Conservation (phyloP, 2,888 invertebrate species). For the Himalopsyche tibetana region DNA sequence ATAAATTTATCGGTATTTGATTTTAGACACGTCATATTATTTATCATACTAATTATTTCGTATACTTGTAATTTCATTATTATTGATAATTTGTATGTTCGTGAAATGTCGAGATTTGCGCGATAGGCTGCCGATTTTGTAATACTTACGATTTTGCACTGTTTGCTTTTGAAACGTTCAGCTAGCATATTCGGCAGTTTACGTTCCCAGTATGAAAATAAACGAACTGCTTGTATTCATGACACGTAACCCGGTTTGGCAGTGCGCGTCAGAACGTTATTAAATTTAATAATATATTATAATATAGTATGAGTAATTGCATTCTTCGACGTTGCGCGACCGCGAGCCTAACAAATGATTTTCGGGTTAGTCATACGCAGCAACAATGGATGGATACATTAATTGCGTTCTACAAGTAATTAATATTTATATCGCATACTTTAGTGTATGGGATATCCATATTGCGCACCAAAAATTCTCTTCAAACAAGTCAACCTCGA, state of each 20-base stretch:
- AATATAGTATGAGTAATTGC: conserved; percentile 13
- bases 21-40: too few species aligned
- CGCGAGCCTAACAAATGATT: conserved; percentile 34
- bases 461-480: too few species aligned
- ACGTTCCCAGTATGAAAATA: conserved; percentile 15
- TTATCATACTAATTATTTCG: too few species aligned
- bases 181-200: neutral
- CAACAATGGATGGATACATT: neutral
- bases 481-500: too few species aligned
- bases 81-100: too few species aligned
- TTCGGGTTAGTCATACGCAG: neutral
- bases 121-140: too few species aligned
- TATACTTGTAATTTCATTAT: too few species aligned
- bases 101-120: too few species aligned
- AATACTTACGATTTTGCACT: too few species aligned
- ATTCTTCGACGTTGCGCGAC: conserved; percentile 30
- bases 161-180: neutral
- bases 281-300: conserved; percentile 34
- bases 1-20: too few species aligned
- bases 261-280: conserved; percentile 17
- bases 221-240: conserved; percentile 15
- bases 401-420: neutral
- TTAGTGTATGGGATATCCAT: too few species aligned
- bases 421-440: too few species aligned
- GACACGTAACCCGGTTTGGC: neutral